Evolutionary conservation across 1,140 invertebrate genomes (phyloP).

Genomic region (Philopotamus ludificatus): DNA sequence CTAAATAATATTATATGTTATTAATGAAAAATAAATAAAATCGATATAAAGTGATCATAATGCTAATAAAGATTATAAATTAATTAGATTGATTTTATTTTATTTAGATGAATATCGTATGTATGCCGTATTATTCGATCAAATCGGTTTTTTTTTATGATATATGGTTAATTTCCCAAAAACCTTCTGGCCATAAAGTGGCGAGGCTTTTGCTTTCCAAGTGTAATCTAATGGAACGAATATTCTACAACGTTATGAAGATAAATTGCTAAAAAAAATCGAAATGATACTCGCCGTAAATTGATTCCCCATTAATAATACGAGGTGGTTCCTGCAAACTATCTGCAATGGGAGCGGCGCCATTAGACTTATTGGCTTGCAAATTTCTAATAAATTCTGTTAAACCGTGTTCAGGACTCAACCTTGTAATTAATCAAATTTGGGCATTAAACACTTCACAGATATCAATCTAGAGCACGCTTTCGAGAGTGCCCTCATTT

Average conservation of each 20-base stretch:
- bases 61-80: no score
- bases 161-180: neutral
- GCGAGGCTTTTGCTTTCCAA: neutral
- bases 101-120: no score
- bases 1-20: no score
- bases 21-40: no score
- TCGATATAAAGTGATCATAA: no score
- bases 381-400: neutral
- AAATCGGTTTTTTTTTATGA: neutral
- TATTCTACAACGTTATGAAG: neutral
- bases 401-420: neutral
- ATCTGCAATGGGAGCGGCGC: conserved; percentile 26
- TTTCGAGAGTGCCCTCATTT: no score
- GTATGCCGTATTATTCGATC: neutral
- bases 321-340: neutral
- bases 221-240: neutral
- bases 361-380: conserved; percentile 21
- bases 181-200: neutral
- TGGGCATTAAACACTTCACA: neutral
- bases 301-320: neutral
- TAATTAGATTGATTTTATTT: no score
- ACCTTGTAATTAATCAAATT: conserved; percentile 3
- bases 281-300: neutral
- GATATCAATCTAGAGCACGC: no score
- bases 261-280: neutral